Evolutionary conservation across 2,113 vertebrate genomes (phyloP), one percentile per base, ranked within the genome.

Genomic region (Tursiops truncatus): DNA sequence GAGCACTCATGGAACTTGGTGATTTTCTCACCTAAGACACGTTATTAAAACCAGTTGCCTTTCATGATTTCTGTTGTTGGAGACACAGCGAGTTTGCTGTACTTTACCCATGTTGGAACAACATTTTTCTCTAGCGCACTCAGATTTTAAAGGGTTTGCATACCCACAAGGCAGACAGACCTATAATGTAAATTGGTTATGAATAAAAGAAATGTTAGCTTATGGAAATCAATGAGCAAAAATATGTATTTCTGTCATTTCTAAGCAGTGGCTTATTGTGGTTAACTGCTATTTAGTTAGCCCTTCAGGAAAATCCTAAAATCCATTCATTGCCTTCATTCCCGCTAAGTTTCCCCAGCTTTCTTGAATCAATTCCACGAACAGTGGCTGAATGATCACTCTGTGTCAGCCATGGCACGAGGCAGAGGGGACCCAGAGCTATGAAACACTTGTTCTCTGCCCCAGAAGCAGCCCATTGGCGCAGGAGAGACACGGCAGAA

Each of bases 151-250:
- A 65, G 38, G 23, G 47, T 71, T 95, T 95, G 14, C 11, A 44
- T 25, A 62, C 31, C 25, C 80, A 50, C 25, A 53, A 89, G 93
- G 63, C 25, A 80, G 60, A 79, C 53, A 84, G 38, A 83, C 62
- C 53, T 76, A 50, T 63, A 58, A 70, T 70, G 14, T 33, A 74
- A 91, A 60, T 58, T 33, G 41, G 9, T 87, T 88, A 25, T 18
- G n/a, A 91, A 68, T 92, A 90, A 96, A 94, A 80, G 36, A 94
- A 81, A 31, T 87, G 4, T 53, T 74, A 38, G 38, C 25, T 90
- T 90, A 83, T 79, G 47, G 44, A 92, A 97, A 84, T 77, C 63
- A 83, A 67, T 87, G 68, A 86, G n/a, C 67, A 88, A 88, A 94
- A 87, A 83, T 36, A 70, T 10, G 6, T 71, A 71, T 58, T 94